A percentile compares a stretch with the other conserved stretches of the same genome.
phyloP scores from a whole-genome alignment of 2,797 vertebrate species.

The Silurus aristotelis region DNA sequence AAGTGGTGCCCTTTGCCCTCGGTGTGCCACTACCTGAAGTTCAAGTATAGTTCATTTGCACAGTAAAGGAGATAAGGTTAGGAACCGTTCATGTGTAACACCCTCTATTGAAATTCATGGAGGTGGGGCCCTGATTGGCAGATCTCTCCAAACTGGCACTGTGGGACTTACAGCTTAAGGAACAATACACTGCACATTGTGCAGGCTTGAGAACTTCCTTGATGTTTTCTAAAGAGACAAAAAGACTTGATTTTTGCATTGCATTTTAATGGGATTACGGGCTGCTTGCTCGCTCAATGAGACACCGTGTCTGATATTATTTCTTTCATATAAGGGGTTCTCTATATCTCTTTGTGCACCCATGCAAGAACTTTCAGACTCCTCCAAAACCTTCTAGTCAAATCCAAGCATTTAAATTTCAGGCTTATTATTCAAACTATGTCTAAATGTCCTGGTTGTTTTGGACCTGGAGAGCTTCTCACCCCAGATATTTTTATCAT shows the following conservation, averaged over 20 bases:
- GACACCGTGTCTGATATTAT: not conserved
- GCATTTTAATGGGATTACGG: not conserved
- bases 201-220: not conserved
- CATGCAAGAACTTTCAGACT: too few species aligned
- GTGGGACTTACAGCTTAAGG: not conserved
- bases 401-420: not conserved
- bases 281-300: not conserved
- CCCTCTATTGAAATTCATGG: conserved; percentile 7
- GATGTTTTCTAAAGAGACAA: not conserved
- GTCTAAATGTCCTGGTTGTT: not conserved
- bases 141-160: not conserved
- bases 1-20: conserved; percentile 43
- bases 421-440: not conserved
- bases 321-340: not conserved
- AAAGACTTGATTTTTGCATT: not conserved
- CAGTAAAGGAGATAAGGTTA: conserved; percentile 24
- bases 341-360: not conserved
- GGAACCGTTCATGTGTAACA: not conserved
- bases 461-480: not conserved
- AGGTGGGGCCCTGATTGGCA: not conserved
- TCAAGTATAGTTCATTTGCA: conserved; percentile 66
- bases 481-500: not conserved
- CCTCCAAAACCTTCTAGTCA: too few species aligned
- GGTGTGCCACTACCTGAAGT: conserved; percentile 63
- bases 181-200: not conserved